Evolutionary conservation across 2,797 vertebrate genomes (phyloP), one percentile per base, ranked within the genome.

Genomic region (Phrynocephalus vlangalii): DNA sequence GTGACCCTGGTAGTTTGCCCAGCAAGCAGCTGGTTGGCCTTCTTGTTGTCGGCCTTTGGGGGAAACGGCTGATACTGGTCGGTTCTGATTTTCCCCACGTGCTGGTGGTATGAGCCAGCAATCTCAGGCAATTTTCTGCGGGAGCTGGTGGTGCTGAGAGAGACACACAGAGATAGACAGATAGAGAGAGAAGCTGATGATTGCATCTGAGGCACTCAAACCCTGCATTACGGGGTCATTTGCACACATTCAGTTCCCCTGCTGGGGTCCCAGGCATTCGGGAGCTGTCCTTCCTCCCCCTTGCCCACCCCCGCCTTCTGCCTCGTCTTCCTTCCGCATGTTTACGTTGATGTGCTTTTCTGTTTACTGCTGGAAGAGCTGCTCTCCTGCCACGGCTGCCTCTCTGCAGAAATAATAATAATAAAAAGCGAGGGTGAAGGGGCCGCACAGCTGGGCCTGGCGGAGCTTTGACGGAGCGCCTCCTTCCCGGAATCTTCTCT

Each of bases 401-500:
- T 56, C 10, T 56, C 13, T 56, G 52, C 13, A 56, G 13, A 30
- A 38, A 38, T 38, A 38, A 3, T 38, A 38, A 38, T 38, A 38
- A 38, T 38, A 38, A 50, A 22, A 15, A 6, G 26, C n/a, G 68
- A 26, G 28, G 8, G 4, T 8, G 56, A 70, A 15, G 76, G 82
- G 77, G 56, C 8, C 44, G 77, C 28, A 18, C 33, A 33, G 33
- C 33, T 33, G 33, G 33, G 33, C 33, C 33, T 33, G 33, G 33
- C 68, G 72, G 75, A 75, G 38, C 67, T 1, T 67, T 38, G 38
- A 73, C 84, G 22, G 82, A 88, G n/a, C 38, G 38, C 78, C 56
- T 20, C 38, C 44, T 88, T 81, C 77, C 87, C 22, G 24, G 87
- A 75, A 85, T 73, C 76, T 79, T 76, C 48, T 52, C 44, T 26